Evolutionary conservation across 2,888 invertebrate species (phyloP).

Genomic region (Sclerodermus sp.): DNA sequence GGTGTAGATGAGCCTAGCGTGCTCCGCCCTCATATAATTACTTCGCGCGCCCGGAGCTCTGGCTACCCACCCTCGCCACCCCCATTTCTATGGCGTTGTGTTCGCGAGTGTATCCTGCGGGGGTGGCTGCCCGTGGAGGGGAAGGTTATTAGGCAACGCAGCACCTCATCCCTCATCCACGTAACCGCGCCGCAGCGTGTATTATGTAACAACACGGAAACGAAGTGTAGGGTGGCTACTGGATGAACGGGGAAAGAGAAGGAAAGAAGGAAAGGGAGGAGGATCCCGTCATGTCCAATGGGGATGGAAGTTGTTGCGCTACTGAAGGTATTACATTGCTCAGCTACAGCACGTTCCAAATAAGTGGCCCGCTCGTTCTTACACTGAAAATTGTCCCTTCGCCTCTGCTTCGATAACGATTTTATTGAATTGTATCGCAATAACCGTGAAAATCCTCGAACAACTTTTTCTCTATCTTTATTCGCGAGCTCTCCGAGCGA

Average conservation of each 20-base stretch:
- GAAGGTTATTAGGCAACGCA: slow-evolving; percentile 56
- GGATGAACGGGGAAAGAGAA: slow-evolving; percentile 21
- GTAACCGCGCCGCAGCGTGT: slow-evolving; percentile 55
- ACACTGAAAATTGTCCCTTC: too few relatives aligned
- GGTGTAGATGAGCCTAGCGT: slow-evolving; percentile 40
- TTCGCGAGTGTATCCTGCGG: slow-evolving; percentile 19
- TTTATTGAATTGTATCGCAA: too few relatives aligned
- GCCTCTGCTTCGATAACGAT: too few relatives aligned
- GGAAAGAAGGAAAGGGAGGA: slow-evolving; percentile 7
- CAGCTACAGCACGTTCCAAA: slow-evolving; percentile 34
- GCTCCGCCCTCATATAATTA: slow-evolving; percentile 51
- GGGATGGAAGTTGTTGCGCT: not conserved
- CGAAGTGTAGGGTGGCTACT: slow-evolving; percentile 46
- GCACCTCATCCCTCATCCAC: slow-evolving; percentile 56
- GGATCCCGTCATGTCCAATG: not conserved
- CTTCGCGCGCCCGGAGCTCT: slow-evolving; percentile 29
- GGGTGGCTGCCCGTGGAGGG: slow-evolving; percentile 35
- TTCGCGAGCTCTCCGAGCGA: not conserved
- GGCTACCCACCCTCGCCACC: not conserved
- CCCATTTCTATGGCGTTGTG: slow-evolving; percentile 2
- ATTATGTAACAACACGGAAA: slow-evolving; percentile 58
- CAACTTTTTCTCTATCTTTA: not conserved
- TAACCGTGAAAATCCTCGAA: too few relatives aligned
- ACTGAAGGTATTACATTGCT: slow-evolving; percentile 18
- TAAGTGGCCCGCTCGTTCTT: slow-evolving; percentile 27